Conservation (phyloP, 1,140 invertebrate genomes). For the Arctopsyche grandis region DNA sequence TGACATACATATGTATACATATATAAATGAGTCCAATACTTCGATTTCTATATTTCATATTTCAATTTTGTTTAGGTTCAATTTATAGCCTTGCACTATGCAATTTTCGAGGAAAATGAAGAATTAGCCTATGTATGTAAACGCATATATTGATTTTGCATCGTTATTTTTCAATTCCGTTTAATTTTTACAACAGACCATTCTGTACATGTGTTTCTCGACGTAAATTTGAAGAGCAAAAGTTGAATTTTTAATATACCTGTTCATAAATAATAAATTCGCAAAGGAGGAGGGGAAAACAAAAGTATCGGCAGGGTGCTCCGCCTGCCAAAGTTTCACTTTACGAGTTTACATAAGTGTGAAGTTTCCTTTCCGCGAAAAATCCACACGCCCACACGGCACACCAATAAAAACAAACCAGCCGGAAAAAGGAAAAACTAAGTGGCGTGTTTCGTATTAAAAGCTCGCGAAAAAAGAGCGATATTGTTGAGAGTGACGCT, state of each 20-base stretch:
- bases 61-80: too few species aligned
- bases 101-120: too few species aligned
- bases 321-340: not conserved
- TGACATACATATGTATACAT: too few species aligned
- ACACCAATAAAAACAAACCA: not conserved
- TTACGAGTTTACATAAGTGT: constrained; percentile 4
- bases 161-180: too few species aligned
- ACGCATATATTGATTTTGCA: too few species aligned
- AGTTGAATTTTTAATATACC: constrained; percentile 18
- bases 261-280: constrained; percentile 19
- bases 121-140: too few species aligned
- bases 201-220: not conserved
- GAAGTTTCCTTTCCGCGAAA: not conserved
- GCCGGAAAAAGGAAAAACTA: not conserved
- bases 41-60: too few species aligned
- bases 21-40: too few species aligned
- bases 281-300: not conserved
- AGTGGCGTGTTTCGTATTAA: not conserved
- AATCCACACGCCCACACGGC: too few species aligned
- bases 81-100: too few species aligned
- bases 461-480: not conserved
- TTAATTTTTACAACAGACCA: not conserved
- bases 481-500: not conserved
- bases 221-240: constrained; percentile 9
- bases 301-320: not conserved